Evolutionary conservation across 2,113 vertebrate species (phyloP).

Genomic region (Pandion haliaetus): DNA sequence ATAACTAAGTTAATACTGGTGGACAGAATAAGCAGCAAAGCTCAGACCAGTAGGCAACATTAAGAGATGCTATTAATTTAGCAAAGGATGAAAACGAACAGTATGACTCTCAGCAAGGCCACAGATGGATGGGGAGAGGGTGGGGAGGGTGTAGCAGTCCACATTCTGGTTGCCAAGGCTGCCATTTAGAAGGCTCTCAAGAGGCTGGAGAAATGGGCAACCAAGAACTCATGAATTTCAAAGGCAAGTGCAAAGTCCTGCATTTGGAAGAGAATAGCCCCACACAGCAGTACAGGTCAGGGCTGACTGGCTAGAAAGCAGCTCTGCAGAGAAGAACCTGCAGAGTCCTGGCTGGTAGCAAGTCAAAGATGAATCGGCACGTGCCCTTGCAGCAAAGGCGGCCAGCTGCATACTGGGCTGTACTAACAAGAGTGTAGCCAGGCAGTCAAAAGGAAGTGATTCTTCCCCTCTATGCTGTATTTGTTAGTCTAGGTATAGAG

Average conservation of each 20-base stretch:
- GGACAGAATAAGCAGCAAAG: background rate
- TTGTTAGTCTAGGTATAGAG: background rate
- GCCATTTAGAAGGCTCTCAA: background rate
- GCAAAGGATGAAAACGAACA: background rate
- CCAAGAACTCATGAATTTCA: background rate
- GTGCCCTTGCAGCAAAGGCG: background rate
- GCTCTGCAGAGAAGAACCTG: background rate
- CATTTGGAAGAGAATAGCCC: background rate
- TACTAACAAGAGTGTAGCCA: background rate
- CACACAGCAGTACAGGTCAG: rapidly evolving
- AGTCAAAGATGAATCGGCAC: background rate
- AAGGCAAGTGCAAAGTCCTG: background rate
- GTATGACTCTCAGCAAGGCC: background rate
- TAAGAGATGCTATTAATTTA: background rate
- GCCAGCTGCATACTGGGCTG: background rate
- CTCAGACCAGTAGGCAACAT: background rate
- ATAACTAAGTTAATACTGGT: background rate
- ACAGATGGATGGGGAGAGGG: background rate
- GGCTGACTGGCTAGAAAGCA: background rate
- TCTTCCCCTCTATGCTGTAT: background rate
- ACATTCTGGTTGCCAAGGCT: background rate
- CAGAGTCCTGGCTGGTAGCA: background rate
- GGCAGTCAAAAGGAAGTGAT: background rate
- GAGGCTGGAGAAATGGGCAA: background rate
- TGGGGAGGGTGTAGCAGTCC: background rate